Evolutionary conservation across 2,797 vertebrate species (phyloP).

Genomic region (Hippoglossus hippoglossus): DNA sequence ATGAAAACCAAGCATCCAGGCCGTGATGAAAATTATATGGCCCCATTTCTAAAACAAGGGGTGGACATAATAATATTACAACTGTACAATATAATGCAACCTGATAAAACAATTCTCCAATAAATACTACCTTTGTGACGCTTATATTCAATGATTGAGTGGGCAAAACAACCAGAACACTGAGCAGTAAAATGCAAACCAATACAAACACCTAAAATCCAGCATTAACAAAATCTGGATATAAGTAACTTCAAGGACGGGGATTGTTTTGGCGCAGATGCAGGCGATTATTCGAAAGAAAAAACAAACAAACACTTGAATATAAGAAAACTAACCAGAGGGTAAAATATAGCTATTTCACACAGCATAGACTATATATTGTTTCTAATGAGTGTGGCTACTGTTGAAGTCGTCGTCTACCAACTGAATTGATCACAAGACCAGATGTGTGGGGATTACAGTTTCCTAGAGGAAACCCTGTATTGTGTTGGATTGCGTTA

Average conservation of each 20-base stretch:
- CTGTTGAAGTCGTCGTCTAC: background rate
- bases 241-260: constrained; percentile 13
- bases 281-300: background rate
- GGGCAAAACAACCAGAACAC: constrained; percentile 31
- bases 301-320: background rate
- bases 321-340: background rate
- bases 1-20: background rate
- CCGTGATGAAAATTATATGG: background rate
- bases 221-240: constrained; percentile 9
- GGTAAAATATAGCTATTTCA: background rate
- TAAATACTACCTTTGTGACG: constrained; percentile 52
- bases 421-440: constrained; percentile 24
- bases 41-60: constrained; percentile 12
- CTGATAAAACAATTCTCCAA: constrained; percentile 38
- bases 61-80: constrained; percentile 19
- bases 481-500: constrained; percentile 27
- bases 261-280: background rate
- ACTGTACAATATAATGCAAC: constrained; percentile 40
- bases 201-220: constrained; percentile 16
- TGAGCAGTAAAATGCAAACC: constrained; percentile 44
- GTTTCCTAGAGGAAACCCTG: constrained; percentile 27
- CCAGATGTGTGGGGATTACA: constrained; percentile 4
- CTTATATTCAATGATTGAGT: constrained; percentile 43
- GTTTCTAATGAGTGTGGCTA: background rate
- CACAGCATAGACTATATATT: background rate